Percentiles rank a stretch among this genome's conserved stretches.
These are phyloP conservation scores for Gymnoscelis rufifasciata DNA, from an alignment of 2,888 invertebrate genomes.

Conservation along the genomic window DNA sequence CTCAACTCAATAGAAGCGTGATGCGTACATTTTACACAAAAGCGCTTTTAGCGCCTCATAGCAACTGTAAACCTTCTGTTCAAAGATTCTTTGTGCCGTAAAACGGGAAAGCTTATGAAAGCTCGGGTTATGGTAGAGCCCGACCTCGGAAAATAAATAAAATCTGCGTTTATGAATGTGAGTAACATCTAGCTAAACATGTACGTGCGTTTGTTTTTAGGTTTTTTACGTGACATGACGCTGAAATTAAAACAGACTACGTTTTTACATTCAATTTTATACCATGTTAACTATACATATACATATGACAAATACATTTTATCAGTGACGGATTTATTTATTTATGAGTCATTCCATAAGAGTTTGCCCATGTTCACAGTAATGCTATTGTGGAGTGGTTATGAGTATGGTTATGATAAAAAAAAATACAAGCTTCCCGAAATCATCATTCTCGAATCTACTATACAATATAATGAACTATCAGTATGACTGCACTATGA, in stretches of 20 bases:
- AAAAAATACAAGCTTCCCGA: too few relatives aligned
- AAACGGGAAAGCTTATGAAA: constrained; percentile 49
- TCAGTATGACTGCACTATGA: too few relatives aligned
- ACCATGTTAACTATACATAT: too few relatives aligned
- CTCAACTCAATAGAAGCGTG: constrained; percentile 52
- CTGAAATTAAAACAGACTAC: constrained; percentile 7
- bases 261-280: not conserved
- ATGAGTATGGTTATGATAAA: too few relatives aligned
- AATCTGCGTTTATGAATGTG: constrained; percentile 38
- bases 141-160: constrained; percentile 35
- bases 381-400: too few relatives aligned
- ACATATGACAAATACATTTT: too few relatives aligned
- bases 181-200: constrained; percentile 31
- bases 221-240: constrained; percentile 15
- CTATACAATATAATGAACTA: too few relatives aligned
- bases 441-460: too few relatives aligned
- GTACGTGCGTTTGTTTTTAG: constrained; percentile 15
- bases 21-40: constrained; percentile 50
- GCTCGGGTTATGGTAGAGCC: constrained; percentile 39
- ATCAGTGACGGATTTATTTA: too few relatives aligned
- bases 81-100: constrained; percentile 49
- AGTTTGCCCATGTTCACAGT: too few relatives aligned
- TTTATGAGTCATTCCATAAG: too few relatives aligned
- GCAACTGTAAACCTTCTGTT: constrained; percentile 48
- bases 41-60: constrained; percentile 50